Conservation (phyloP, 1,140 invertebrate genomes). For the Rhagoletis zephyria region DNA sequence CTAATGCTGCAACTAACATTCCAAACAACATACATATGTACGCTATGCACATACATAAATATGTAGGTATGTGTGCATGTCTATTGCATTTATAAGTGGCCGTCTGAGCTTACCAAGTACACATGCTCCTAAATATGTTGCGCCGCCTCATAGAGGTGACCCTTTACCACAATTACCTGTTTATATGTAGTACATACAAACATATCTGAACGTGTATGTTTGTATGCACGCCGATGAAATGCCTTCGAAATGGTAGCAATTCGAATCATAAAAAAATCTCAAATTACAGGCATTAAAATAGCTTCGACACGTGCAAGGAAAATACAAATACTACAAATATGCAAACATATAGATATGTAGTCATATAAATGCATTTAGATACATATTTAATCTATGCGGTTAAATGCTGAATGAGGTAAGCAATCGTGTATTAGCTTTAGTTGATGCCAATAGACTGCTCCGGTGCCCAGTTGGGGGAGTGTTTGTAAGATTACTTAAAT, state of each 20-base stretch:
- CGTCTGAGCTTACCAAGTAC: not conserved
- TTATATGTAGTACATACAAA: slow-evolving; percentile 3
- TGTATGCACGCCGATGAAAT: not conserved
- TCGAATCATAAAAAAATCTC: slow-evolving; percentile 32
- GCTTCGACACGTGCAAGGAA: not conserved
- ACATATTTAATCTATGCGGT: too few relatives aligned
- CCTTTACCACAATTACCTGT: slow-evolving; percentile 25
- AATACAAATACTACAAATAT: not conserved
- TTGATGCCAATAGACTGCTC: too few relatives aligned
- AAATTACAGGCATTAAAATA: slow-evolving; percentile 34
- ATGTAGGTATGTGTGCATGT: not conserved
- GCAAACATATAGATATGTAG: too few relatives aligned
- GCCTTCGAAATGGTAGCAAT: slow-evolving; percentile 21
- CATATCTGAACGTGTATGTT: not conserved
- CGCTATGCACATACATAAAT: not conserved
- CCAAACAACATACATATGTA: not conserved
- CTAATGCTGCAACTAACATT: slow-evolving; percentile 29
- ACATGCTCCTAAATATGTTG: not conserved
- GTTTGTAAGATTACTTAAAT: too few relatives aligned
- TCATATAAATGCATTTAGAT: too few relatives aligned
- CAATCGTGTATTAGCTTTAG: too few relatives aligned
- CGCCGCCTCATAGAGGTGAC: slow-evolving; percentile 37
- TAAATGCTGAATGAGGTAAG: too few relatives aligned
- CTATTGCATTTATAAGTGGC: not conserved
- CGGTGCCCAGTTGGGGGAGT: too few relatives aligned